phyloP scores from a whole-genome alignment of 2,797 vertebrate species.

The Acestrorhynchus altus region DNA sequence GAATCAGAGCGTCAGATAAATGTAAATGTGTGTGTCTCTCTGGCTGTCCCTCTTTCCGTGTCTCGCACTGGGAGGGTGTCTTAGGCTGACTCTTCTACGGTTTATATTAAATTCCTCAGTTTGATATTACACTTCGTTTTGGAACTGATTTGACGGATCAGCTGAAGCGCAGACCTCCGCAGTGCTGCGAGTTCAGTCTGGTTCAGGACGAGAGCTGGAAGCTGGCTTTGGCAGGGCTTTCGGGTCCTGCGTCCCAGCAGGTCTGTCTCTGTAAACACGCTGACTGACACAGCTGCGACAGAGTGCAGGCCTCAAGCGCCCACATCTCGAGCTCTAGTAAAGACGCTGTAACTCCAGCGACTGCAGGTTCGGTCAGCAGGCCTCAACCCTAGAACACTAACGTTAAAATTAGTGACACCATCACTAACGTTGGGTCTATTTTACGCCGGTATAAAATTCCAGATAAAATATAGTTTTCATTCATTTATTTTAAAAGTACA shows the following conservation, averaged over 20 bases:
- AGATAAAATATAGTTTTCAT: too few species aligned
- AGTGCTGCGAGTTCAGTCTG: constrained; percentile 1
- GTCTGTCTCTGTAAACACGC: constrained; percentile 35
- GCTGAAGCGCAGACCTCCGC: not conserved
- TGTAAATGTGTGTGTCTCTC: too few species aligned
- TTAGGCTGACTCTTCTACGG: too few species aligned
- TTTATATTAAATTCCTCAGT: not conserved
- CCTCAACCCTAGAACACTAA: too few species aligned
- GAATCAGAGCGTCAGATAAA: too few species aligned
- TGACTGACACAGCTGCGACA: constrained; percentile 22
- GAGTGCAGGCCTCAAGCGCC: constrained; percentile 8
- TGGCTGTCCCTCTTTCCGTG: not conserved
- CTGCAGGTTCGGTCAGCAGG: not conserved
- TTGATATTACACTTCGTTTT: not conserved
- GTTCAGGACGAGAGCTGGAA: not conserved
- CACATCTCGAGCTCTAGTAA: not conserved
- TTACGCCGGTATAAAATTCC: too few species aligned
- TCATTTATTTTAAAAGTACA: too few species aligned
- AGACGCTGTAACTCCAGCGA: not conserved
- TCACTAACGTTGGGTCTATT: too few species aligned
- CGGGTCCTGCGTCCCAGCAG: constrained; percentile 21
- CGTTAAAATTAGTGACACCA: too few species aligned
- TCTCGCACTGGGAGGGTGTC: too few species aligned
- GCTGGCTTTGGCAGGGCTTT: constrained; percentile 15
- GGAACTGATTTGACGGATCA: not conserved